Percentiles rank a stretch among this genome's conserved stretches.
Conservation (phyloP, 37 sponge, comb jelly and placozoan species). For the Geodia barretti region DNA sequence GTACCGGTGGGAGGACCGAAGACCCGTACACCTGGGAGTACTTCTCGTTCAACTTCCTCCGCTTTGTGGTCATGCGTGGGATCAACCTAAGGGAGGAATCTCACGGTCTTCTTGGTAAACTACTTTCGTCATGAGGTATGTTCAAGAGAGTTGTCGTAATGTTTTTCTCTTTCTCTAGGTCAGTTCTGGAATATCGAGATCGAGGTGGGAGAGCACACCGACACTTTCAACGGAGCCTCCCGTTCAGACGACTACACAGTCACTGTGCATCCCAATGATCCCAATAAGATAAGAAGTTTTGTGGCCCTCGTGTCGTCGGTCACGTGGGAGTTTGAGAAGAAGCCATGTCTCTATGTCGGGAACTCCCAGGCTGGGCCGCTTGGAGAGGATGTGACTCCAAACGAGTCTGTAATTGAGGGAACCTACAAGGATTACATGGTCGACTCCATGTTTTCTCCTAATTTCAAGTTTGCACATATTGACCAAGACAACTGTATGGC, state of each 20-base stretch:
- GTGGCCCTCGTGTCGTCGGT: too few relatives aligned
- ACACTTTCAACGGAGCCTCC: background rate
- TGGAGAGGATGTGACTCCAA: slow-evolving; percentile 13
- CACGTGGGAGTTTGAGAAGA: slow-evolving; percentile 58
- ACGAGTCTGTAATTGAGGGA: slow-evolving; percentile 65
- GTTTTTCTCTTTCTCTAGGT: too few relatives aligned
- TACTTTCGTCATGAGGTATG: too few relatives aligned
- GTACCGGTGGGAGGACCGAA: background rate
- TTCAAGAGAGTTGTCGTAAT: too few relatives aligned
- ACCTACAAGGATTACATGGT: slow-evolving; percentile 48
- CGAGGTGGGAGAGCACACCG: background rate
- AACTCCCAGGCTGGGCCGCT: slow-evolving; percentile 59
- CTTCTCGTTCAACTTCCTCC: slow-evolving; percentile 23
- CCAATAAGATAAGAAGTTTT: too few relatives aligned
- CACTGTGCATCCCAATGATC: too few relatives aligned
- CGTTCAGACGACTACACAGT: background rate
- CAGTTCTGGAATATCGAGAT: slow-evolving; percentile 68
- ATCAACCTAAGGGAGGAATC: slow-evolving; percentile 38
- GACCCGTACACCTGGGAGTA: background rate
- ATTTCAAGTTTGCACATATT: slow-evolving; percentile 30
- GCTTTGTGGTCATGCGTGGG: slow-evolving; percentile 39
- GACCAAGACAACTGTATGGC: background rate
- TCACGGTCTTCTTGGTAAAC: slow-evolving; percentile 54
- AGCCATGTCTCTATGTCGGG: slow-evolving; percentile 65
- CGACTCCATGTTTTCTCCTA: slow-evolving; percentile 11